A percentile compares a stretch with the other conserved stretches of the same genome.
Conservation (phyloP, 2,888 invertebrate genomes). For the Cerceris rybyensis region DNA sequence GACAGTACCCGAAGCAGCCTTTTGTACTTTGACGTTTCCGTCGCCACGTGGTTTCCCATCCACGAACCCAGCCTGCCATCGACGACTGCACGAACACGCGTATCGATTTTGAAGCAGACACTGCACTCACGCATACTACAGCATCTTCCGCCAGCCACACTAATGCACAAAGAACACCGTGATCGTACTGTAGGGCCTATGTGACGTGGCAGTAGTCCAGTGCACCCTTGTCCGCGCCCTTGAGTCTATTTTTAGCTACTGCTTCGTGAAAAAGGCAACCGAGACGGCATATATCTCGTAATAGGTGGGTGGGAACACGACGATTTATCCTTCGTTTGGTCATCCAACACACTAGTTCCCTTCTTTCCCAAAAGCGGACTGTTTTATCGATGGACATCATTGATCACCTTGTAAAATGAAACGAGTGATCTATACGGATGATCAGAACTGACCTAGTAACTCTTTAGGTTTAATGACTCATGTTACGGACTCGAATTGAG, state of each 20-base stretch:
- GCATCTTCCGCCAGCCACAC: constrained; percentile 28
- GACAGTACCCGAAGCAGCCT: neutral
- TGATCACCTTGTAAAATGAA: constrained; percentile 7
- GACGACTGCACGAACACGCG: constrained; percentile 58
- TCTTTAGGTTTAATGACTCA: constrained; percentile 19
- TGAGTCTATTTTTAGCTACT: constrained; percentile 76
- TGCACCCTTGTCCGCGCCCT: constrained; percentile 73
- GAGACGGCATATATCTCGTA: constrained; percentile 30
- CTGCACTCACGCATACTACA: constrained; percentile 64
- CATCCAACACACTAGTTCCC: neutral
- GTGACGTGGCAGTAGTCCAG: constrained; percentile 69
- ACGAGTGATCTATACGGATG: constrained; percentile 15
- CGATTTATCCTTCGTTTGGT: constrained; percentile 18
- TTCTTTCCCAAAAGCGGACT: constrained; percentile 7
- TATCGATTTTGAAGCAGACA: constrained; percentile 70
- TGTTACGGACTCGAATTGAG: neutral
- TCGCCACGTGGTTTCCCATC: constrained; percentile 65
- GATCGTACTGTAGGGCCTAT: constrained; percentile 57
- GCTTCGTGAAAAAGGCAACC: constrained; percentile 48
- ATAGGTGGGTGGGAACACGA: constrained; percentile 30
- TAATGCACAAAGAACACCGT: constrained; percentile 18
- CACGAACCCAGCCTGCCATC: constrained; percentile 40
- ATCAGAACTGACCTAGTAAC: constrained; percentile 29
- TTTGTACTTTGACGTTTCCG: constrained; percentile 56
- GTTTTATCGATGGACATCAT: neutral